These are phyloP conservation scores for Cichladusa arquata DNA, from an alignment of 2,113 vertebrate genomes.

Conservation along the genomic window DNA sequence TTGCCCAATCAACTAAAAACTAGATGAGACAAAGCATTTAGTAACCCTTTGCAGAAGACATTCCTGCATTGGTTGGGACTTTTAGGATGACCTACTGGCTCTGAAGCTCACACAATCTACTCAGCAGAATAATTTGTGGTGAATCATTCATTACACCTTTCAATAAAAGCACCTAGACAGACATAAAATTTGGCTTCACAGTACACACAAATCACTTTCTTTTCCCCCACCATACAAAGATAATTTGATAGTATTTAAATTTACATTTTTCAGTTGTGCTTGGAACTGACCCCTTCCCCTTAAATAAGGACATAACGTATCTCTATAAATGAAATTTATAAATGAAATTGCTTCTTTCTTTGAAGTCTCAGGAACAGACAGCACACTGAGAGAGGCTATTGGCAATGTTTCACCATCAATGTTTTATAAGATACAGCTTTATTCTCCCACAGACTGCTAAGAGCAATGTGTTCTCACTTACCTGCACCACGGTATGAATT, in stretches of 20 bases:
- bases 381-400: not conserved
- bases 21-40: conserved; percentile 14
- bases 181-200: not conserved
- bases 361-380: not conserved
- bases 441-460: not conserved
- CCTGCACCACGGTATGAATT: not conserved
- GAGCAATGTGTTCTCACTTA: not conserved
- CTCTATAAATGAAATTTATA: not conserved
- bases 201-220: not conserved
- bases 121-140: not conserved
- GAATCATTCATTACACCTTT: not conserved
- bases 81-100: not conserved
- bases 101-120: not conserved
- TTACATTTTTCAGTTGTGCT: not conserved
- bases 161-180: not conserved
- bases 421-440: not conserved
- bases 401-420: not conserved
- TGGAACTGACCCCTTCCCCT: not conserved
- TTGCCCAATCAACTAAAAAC: conserved; percentile 35
- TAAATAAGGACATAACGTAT: not conserved
- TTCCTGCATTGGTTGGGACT: not conserved
- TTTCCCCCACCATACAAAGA: not conserved
- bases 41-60: conserved; percentile 14
- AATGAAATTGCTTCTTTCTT: not conserved
- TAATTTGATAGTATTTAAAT: not conserved